A percentile compares a stretch with the other conserved stretches of the same genome.
phyloP scores from a whole-genome alignment of 2,113 vertebrate genomes.

The Struthidea cinerea region DNA sequence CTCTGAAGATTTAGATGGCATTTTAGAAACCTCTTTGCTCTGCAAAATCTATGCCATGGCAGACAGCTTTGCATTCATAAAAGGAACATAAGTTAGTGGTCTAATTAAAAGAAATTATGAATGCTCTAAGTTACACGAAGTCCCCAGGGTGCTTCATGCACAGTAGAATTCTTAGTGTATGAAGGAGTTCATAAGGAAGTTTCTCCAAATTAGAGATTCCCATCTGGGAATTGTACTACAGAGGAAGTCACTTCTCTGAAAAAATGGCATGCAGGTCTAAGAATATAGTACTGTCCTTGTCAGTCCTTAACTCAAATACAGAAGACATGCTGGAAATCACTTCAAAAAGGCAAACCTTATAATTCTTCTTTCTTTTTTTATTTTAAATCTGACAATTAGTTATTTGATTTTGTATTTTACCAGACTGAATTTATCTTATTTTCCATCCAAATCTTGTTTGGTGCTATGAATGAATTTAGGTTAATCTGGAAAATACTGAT shows the following conservation, averaged over 20 bases:
- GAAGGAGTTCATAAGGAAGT: not conserved
- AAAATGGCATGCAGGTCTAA: not conserved
- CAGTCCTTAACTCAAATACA: not conserved
- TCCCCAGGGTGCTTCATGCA: not conserved
- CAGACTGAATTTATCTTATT: not conserved
- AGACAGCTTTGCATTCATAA: not conserved
- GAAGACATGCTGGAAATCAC: not conserved
- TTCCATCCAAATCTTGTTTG: not conserved
- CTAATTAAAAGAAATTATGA: constrained; percentile 1
- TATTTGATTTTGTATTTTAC: not conserved
- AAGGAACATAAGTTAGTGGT: not conserved
- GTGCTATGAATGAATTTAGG: not conserved
- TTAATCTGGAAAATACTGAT: not conserved
- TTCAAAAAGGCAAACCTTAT: not conserved
- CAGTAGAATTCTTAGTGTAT: not conserved
- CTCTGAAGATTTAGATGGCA: not conserved
- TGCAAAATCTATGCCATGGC: not conserved
- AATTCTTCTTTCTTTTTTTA: not conserved
- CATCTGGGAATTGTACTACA: not conserved
- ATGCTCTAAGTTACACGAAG: not conserved
- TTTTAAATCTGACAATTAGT: not conserved
- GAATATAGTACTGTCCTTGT: not conserved
- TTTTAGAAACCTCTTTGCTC: not conserved
- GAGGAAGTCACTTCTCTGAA: not conserved
- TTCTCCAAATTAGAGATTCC: not conserved